Conservation (phyloP, 2,888 invertebrate species). For the Lithodes maja region DNA sequence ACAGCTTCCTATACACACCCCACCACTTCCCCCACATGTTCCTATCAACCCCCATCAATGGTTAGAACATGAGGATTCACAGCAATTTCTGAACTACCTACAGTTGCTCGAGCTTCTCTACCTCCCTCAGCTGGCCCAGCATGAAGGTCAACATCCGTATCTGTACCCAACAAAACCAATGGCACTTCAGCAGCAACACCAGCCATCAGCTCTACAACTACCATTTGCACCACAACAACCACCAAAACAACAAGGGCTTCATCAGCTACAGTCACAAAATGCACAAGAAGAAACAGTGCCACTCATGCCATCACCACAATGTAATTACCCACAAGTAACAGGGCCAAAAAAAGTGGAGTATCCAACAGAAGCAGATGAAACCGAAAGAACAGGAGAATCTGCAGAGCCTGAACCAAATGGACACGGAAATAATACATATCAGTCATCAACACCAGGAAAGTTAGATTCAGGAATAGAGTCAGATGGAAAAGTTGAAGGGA, state of each 20-base stretch:
- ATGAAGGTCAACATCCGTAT: neutral
- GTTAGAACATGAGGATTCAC: neutral
- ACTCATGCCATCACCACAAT: neutral
- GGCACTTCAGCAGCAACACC: neutral
- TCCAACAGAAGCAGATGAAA: neutral
- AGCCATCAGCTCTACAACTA: neutral
- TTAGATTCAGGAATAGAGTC: neutral
- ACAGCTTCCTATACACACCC: neutral
- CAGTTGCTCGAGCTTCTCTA: neutral
- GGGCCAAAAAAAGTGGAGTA: neutral
- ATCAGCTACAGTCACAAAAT: neutral
- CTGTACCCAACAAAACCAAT: neutral
- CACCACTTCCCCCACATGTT: neutral
- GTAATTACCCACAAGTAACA: neutral
- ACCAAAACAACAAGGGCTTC: neutral
- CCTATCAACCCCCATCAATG: neutral
- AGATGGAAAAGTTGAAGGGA: neutral
- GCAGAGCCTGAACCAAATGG: neutral
- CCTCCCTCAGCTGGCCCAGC: neutral
- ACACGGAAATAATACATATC: neutral
- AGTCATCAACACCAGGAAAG: neutral
- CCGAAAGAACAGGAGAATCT: neutral
- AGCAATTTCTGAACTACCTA: neutral
- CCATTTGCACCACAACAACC: neutral
- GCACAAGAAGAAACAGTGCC: neutral